These are phyloP conservation scores for Eutolmus rufibarbis DNA, from an alignment of 2,888 invertebrate genomes.

Conservation along the genomic window DNA sequence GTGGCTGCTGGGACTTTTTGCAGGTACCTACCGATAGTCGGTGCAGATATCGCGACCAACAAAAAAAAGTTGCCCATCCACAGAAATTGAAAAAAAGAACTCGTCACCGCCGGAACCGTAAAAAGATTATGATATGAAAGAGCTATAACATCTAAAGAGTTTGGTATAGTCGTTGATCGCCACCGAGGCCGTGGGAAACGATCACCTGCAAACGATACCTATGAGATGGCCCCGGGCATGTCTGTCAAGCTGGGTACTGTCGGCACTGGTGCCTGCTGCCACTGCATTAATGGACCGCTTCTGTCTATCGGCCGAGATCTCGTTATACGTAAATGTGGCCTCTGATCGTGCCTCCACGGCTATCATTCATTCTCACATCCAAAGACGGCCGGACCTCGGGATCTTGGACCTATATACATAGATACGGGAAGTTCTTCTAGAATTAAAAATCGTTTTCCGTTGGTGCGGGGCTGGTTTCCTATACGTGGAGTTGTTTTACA, in stretches of 20 bases:
- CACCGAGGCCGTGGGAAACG: constrained; percentile 42
- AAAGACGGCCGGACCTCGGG: neutral
- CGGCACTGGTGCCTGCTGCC: neutral
- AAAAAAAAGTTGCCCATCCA: neutral
- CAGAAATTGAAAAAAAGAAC: neutral
- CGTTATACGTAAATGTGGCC: constrained; percentile 37
- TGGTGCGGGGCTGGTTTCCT: neutral
- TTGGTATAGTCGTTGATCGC: constrained; percentile 33
- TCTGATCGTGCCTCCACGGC: constrained; percentile 24
- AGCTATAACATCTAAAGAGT: constrained; percentile 6
- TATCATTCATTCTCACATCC: constrained; percentile 28
- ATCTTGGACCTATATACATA: neutral
- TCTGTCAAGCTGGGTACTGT: constrained; percentile 21
- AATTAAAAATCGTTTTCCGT: constrained; percentile 39
- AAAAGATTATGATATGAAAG: constrained; percentile 42
- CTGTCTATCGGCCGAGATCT: constrained; percentile 37
- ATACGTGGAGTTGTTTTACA: constrained; percentile 29
- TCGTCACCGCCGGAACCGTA: constrained; percentile 42
- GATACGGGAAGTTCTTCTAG: constrained; percentile 31
- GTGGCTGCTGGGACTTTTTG: neutral
- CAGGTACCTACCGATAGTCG: neutral
- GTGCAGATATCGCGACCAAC: neutral
- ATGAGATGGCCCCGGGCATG: constrained; percentile 18
- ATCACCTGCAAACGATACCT: constrained; percentile 38
- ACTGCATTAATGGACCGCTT: constrained; percentile 33